Percentiles rank a stretch among this genome's conserved stretches.
Evolutionary conservation across 2,888 invertebrate genomes (phyloP).

Genomic region (Oscheius onirici): DNA sequence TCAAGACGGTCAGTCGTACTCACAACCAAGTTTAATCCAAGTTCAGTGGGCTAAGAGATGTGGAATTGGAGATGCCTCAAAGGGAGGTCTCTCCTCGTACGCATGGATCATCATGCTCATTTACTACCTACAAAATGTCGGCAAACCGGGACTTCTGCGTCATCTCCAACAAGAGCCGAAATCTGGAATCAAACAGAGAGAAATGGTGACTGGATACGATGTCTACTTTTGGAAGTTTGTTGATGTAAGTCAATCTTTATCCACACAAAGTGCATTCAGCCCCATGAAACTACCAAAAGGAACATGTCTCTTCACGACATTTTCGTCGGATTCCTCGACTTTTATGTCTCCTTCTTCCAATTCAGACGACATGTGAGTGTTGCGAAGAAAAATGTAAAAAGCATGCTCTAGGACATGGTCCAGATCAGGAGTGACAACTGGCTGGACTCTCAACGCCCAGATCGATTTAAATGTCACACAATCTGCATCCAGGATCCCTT

Average conservation of each 20-base stretch:
- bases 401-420: conserved; percentile 29
- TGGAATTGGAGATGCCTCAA: conserved; percentile 76
- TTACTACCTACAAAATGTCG: conserved; percentile 75
- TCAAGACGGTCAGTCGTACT: conserved; percentile 40
- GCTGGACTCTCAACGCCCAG: conserved; percentile 65
- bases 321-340: conserved; percentile 72
- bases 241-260: conserved; percentile 33
- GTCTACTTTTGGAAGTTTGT: conserved; percentile 53
- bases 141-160: conserved; percentile 76
- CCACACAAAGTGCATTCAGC: conserved; percentile 15
- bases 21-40: not conserved
- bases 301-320: conserved; percentile 45
- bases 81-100: conserved; percentile 78
- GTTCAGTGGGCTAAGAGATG: conserved; percentile 51
- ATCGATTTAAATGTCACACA: conserved; percentile 74
- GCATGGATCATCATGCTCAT: conserved; percentile 78
- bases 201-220: conserved; percentile 47
- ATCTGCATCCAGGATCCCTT: conserved; percentile 79
- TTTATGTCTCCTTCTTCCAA: conserved; percentile 73
- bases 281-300: conserved; percentile 26
- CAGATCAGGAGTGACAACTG: conserved; percentile 63
- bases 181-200: conserved; percentile 35
- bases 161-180: conserved; percentile 74
- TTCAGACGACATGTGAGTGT: conserved; percentile 39
- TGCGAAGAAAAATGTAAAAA: not conserved